Evolutionary conservation across 2,797 vertebrate species (phyloP).

Genomic region (Alca torda): DNA sequence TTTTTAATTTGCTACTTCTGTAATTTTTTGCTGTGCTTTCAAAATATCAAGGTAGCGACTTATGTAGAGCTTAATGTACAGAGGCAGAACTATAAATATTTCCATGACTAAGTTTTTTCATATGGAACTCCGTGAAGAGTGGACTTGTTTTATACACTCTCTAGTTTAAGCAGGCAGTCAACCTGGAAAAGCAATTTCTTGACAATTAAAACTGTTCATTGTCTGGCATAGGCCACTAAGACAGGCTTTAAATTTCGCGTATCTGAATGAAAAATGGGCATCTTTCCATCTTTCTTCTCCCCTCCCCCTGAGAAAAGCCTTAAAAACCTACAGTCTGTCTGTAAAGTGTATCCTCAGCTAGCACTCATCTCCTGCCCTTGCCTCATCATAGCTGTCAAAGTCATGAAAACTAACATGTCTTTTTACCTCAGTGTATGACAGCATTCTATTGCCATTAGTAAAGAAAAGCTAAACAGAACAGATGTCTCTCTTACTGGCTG

Average conservation of each 20-base stretch:
- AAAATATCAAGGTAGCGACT: neutral
- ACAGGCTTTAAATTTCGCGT: neutral
- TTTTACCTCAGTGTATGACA: neutral
- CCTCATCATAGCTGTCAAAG: neutral
- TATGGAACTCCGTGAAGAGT: neutral
- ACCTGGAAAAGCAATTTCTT: constrained; percentile 17
- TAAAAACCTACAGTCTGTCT: neutral
- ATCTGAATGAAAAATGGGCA: neutral
- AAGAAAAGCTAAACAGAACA: neutral
- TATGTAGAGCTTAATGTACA: neutral
- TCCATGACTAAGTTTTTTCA: neutral
- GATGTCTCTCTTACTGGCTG: neutral
- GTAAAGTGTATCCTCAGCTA: neutral
- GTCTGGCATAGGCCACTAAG: neutral
- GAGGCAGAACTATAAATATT: neutral
- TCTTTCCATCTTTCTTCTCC: neutral
- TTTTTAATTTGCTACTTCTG: constrained; percentile 15
- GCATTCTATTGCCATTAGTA: neutral
- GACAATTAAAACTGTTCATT: neutral
- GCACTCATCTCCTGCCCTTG: neutral
- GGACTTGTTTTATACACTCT: neutral
- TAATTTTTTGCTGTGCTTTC: neutral
- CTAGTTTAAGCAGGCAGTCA: neutral
- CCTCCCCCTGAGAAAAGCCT: neutral
- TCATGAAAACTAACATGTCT: neutral